These are phyloP conservation scores for Prunella himalayana DNA, from an alignment of 2,113 vertebrate genomes.

Conservation along the genomic window DNA sequence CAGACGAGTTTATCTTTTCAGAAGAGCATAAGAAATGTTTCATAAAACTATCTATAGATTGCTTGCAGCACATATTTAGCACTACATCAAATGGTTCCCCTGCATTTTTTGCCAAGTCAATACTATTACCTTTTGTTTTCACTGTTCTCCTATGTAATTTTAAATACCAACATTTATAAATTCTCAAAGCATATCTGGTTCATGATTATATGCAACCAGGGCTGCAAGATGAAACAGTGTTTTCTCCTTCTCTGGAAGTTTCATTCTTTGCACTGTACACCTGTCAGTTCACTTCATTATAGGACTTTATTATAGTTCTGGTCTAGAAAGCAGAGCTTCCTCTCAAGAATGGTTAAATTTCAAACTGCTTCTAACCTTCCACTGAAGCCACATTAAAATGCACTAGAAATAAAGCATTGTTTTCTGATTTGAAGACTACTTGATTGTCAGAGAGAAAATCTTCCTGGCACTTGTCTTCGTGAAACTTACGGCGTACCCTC, in stretches of 20 bases:
- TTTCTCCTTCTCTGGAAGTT: conserved; percentile 11
- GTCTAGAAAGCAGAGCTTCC: background rate
- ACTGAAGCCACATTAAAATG: conserved; percentile 17
- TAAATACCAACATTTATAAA: background rate
- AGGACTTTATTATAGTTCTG: background rate
- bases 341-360: conserved; percentile 1
- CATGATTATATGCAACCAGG: background rate
- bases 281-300: background rate
- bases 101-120: background rate
- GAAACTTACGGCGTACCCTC: background rate
- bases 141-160: background rate
- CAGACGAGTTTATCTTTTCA: background rate
- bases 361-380: background rate
- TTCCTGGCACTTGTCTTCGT: background rate
- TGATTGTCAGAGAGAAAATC: background rate
- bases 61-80: background rate
- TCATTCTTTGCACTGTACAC: background rate
- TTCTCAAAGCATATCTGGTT: background rate
- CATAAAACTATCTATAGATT: background rate
- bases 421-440: background rate
- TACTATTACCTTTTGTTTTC: background rate
- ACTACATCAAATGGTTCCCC: background rate
- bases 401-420: background rate
- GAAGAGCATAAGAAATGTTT: background rate
- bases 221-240: background rate